Evolutionary conservation across 2,888 invertebrate genomes (phyloP), one percentile per base, ranked within the genome.

Genomic region (Lissonota sp.): DNA sequence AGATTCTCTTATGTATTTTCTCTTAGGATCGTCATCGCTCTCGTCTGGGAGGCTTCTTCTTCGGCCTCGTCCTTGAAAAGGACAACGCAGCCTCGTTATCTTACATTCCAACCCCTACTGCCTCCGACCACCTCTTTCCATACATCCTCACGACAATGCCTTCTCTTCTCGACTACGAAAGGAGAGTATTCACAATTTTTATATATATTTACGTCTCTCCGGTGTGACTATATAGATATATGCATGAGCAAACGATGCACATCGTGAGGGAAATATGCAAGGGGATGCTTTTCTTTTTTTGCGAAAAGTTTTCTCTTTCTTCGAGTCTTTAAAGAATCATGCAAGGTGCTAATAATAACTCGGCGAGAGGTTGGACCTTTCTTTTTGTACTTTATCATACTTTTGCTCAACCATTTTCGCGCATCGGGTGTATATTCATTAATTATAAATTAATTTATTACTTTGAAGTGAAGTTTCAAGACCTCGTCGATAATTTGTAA

Each of bases 321-420:
- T 8, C 60, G 8, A 87, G 87, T 85, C 88, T 88, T 85, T 82
- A 85, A 70, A 85, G 83, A 81, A 85, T 86, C 86, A 16, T 84
- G 84, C 57, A 69, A 83, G 85, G 85, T 84, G 86, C 88, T 87
- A 88, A 89, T 90, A 89, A 89, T 88, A 85, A 84, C 84, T 40
- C 57, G 3, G 42, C 49, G 74, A 69, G 60, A 66, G 51, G 69
- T 70, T 71, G 66, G 58, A 40, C 26, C 44, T 42, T 40, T 40
- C 12, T 37, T 70, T 76, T 70, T 62, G 55, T 67, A 26, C 26
- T 73, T 49, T 62, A 57, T 69, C 67, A 62, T 55, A 46, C 58
- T 66, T 71, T 46, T 26, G 53, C 51, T 69, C 42, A 49, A 57
- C 51, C 60, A 55, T 39, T 46, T 58, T 69, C 72, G 10, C 7